Base-by-base conservation (phyloP, 2,113 vertebrate genomes). In the Grus americana region DNA sequence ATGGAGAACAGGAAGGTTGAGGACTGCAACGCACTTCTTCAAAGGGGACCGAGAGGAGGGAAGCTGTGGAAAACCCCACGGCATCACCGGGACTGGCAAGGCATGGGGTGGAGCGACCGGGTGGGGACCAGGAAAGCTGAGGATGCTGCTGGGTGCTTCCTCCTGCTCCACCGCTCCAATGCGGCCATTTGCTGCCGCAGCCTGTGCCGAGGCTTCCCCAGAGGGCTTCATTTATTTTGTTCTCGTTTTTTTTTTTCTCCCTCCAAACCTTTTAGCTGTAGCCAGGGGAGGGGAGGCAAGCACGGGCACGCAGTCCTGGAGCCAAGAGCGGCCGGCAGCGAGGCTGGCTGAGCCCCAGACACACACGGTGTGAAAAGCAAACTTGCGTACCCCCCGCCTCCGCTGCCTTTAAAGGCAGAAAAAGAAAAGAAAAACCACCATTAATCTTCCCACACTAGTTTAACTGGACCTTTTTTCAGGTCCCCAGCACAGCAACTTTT, bases 371-470 rank as follows among this genome's bases (percentile, higher is more conserved):
- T 62, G 86, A 82, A 97, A 90, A 90, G n/a, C 72, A 94, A 66
- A 79, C 62, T 61, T 20, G 27, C 0, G 0, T 52, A 8, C 50
- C 40, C 54, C 32, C 61, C 0, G 5, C 63, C 70, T 72, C 70
- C 44, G 27, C 17, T 1, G 3, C 82, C 82, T 92, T 88, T 88
- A 46, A 80, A 88, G 59, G 49, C 49, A 93, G 40, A 79, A 80
- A 93, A 71, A 72, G 24, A 54, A 87, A 65, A 52, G 15, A 63
- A 91, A 40, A 58, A 2, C 20, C 57, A 80, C 30, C 54, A 87
- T 96, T 83, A 52, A 81, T 92, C 88, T 95, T 93, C 80, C 61
- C 63, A 67, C 88, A 86, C 15, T 58, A 70, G 76, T 86, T 84
- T 91, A 88, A 94, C 72, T 15, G 12, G 73, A 84, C 19, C 52